These are phyloP conservation scores for Drosophila yooni DNA, from an alignment of 2,888 invertebrate genomes.

Conservation along the genomic window DNA sequence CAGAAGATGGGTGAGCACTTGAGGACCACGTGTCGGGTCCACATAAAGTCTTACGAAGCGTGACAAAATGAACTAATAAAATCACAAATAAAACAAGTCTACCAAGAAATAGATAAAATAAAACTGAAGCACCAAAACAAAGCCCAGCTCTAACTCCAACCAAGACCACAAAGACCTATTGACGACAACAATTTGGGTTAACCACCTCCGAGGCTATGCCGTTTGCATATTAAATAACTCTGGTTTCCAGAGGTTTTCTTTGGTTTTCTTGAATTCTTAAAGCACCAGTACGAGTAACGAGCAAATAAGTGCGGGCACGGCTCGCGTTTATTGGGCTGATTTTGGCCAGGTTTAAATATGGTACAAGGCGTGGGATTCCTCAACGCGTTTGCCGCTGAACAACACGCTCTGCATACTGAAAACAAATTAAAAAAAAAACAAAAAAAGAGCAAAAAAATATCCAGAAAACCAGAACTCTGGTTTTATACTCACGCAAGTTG, in stretches of 20 bases:
- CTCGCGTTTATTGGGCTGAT: constrained; percentile 61
- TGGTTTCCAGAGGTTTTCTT: constrained; percentile 5
- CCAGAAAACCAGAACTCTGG: neutral
- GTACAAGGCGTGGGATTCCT: constrained; percentile 29
- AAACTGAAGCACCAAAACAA: constrained; percentile 52
- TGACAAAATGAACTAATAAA: constrained; percentile 54
- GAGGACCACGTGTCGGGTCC: constrained; percentile 15
- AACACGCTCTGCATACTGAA: constrained; percentile 49
- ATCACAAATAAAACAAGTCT: constrained; percentile 62
- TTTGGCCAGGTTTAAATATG: constrained; percentile 64
- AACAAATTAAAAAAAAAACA: constrained; percentile 12
- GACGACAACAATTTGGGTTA: constrained; percentile 78
- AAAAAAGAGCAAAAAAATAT: neutral
- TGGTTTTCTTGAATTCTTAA: constrained; percentile 19
- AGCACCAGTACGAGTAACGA: constrained; percentile 54
- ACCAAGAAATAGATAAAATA: constrained; percentile 33
- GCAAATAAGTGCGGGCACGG: constrained; percentile 66
- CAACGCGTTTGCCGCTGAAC: constrained; percentile 16
- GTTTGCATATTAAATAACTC: constrained; percentile 75
- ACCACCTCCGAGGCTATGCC: constrained; percentile 67
- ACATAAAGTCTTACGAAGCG: constrained; percentile 37
- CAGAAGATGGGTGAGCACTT: neutral
- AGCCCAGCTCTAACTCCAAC: constrained; percentile 9
- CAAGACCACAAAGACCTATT: constrained; percentile 57
- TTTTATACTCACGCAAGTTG: constrained; percentile 90